Evolutionary conservation across 2,888 invertebrate species (phyloP), one percentile per base, ranked within the genome.

Genomic region (Drosophila niveifrons): DNA sequence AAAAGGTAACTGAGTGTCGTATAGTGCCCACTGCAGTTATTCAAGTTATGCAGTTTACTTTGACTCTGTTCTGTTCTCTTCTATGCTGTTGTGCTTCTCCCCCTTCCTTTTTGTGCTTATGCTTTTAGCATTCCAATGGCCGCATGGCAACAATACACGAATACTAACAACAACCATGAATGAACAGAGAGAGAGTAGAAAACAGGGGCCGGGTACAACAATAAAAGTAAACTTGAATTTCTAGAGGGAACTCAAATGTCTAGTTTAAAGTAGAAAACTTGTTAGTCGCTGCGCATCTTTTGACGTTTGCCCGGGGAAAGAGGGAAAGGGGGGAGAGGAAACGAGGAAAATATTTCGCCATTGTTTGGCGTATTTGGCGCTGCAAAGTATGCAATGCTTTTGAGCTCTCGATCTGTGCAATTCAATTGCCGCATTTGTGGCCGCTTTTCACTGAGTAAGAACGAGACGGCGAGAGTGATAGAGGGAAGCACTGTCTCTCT

Each of bases 351-450:
- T 65, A 64, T 72, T 78, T 67, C 66, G 72, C 74, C 66, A 66
- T 85, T 80, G 73, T 82, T 82, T 70, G 70, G 57, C 44, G 50
- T 58, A 64, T 64, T 78, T 75, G 67, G 72, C 79, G 65, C 66
- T 69, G 65, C 46, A 80, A 69, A 76, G 73, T 78, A 82, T 80
- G 83, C 84, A 66, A 83, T 82, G 82, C 82, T 79, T 86, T 83
- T 71, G 77, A 65, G 72, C 64, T 70, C 51, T 67, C 74, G 79
- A 80, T 86, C 74, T 74, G 62, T 71, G 64, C 80, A 82, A 82
- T 81, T 77, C 81, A 83, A 87, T 87, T 82, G 85, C 72, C 66
- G 76, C 69, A 81, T 75, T 83, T 81, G 79, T 41, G 83, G 77
- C 43, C 78, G 74, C 43, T 34, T 10, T 43, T 23, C 15, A 17